Evolutionary conservation across 2,797 vertebrate species (phyloP), one percentile per base, ranked within the genome.

Genomic region (Podargus strigoides): DNA sequence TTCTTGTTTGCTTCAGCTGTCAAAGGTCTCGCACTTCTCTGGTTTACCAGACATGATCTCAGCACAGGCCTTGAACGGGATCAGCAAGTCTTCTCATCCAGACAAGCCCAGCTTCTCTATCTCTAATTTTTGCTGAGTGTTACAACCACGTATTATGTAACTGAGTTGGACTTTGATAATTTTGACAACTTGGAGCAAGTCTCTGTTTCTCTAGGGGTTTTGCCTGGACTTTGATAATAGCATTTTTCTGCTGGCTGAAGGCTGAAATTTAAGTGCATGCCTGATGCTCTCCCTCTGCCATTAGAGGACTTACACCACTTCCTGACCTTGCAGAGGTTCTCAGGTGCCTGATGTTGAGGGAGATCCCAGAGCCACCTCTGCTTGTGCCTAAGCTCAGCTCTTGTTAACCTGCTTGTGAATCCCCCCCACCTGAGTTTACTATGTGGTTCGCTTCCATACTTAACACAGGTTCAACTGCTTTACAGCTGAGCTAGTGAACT

Each of bases 21-120:
- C 0, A 16, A 81, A 94, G 75, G 87, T 93, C 96, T 95, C 76
- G 30, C 34, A 18, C 60, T 92, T 92, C 85, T 91, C 91, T 89
- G 72, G 32, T 92, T 93, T 91, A 94, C 89, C 82, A 96, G 96
- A 96, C 94, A 94, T 95, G 87, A 95, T 95, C 87, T 96, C 95
- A 96, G 85, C 82, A 39, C 62, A 78, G 56, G 30, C 87, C 68
- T 80, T 75, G 93, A 80, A 62, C 77, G 72, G 69, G 82, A 89
- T 89, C 87, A 89, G 30, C 44, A 72, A 52, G 46, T 83, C 78
- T 47, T 67, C 53, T 64, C n/a, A 27, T 36, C 39, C 62, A 95
- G 91, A 85, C 53, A 91, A 91, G 74, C 30, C 14, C 69, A 37
- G 15, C 47, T 95, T 87, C 82, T 87, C 78, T 53, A 19, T 26